Evolutionary conservation across 2,113 vertebrate genomes (phyloP).

Genomic region (Phyllostomus discolor): DNA sequence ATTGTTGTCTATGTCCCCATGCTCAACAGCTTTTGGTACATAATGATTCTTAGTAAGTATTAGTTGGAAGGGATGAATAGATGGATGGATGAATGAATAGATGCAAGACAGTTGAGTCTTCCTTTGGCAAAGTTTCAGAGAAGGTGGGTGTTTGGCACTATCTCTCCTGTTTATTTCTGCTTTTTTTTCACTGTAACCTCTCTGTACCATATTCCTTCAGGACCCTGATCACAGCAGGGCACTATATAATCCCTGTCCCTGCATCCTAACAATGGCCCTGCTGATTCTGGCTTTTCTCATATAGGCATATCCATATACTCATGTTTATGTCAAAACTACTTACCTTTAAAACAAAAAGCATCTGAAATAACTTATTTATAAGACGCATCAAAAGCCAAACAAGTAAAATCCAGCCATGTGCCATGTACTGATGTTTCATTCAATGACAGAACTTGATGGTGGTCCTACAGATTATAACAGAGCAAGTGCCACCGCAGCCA

Average conservation of each 20-base stretch:
- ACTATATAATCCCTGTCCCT: neutral
- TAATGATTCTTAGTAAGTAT: neutral
- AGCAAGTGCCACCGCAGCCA: neutral
- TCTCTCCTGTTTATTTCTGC: neutral
- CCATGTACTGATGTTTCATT: neutral
- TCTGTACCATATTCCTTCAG: neutral
- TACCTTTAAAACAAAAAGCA: neutral
- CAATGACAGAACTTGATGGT: neutral
- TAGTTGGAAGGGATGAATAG: neutral
- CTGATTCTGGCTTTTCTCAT: neutral
- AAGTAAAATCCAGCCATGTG: neutral
- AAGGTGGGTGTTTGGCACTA: neutral
- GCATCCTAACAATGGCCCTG: neutral
- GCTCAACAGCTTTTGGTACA: neutral
- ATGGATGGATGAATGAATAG: neutral
- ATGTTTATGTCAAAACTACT: constrained; percentile 13
- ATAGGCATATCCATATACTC: neutral
- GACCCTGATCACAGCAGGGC: neutral
- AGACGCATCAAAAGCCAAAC: neutral
- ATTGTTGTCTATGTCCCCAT: neutral
- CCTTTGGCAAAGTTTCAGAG: neutral
- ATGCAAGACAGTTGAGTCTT: neutral
- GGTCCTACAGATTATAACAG: neutral
- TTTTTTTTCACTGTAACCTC: neutral
- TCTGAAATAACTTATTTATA: neutral